Base-by-base conservation (phyloP, 2,113 vertebrate genomes). In the Petrocephalus zakoni region DNA sequence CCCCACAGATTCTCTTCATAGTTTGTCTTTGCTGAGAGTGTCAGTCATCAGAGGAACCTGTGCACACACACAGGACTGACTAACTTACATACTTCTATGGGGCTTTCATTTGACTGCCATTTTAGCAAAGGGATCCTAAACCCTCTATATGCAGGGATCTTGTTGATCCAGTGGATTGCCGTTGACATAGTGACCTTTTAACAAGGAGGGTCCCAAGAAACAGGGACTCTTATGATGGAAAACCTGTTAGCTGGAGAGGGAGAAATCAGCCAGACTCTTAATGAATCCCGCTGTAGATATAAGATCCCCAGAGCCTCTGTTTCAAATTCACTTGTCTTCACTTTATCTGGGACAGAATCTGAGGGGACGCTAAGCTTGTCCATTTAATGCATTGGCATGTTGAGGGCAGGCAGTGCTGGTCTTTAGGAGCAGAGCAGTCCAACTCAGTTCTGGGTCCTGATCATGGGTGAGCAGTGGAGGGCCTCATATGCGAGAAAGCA, bases 381-480 rank as follows among this genome's bases (percentile, higher is more conserved):
- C 87, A 37, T 89, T 85, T 91, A 89, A 91, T 89, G 90, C 91
- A 92, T 92, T 87, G 47, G 49, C 89, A 81, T 42, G 56, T 88
- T 75, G 89, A 72, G 88, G 61, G 37, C 61, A 47, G 89, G 91
- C 90, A 91, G 91, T 93, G 93, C 90, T 91, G 90, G 90, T 90
- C 89, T 91, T 90, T 91, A 53, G 91, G 87, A 49, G 53, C n/a
- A 93, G 90, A 93, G 91, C 91, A 88, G 89, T 61, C 90, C 87
- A 91, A 89, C 92, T 90, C 91, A 92, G 88, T 91, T 92, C 93
- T 93, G 92, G 87, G 91, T 87, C 91, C 88, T 93, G 93, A 94
- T 94, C 93, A 94, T 87, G 51, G 19, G 72, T 94, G 94, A 95
- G 93, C 93, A 0, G 93, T 93, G 95, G 95, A 94, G 47, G 87